These are phyloP conservation scores for Harmothoe impar DNA, from an alignment of 2,888 invertebrate species.

Conservation along the genomic window DNA sequence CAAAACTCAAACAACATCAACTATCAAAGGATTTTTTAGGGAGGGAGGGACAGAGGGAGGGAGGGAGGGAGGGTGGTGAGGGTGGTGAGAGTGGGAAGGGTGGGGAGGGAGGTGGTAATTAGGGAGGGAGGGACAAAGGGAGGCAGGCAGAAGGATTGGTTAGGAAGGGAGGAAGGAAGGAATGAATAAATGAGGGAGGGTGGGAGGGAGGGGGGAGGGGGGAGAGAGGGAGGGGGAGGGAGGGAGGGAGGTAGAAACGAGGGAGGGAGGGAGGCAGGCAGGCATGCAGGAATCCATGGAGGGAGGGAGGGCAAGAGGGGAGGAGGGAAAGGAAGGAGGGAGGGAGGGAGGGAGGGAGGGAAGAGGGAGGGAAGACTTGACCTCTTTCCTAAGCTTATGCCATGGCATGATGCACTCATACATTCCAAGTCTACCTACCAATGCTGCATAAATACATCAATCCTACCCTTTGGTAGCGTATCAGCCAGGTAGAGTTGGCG, in stretches of 20 bases:
- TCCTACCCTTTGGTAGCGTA: no score
- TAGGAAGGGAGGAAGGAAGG: background rate
- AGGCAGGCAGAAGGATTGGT: background rate
- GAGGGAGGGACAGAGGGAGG: background rate
- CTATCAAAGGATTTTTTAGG: no score
- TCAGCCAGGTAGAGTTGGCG: no score
- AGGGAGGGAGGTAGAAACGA: background rate
- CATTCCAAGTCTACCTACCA: no score
- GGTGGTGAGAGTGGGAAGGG: background rate
- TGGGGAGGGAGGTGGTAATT: background rate
- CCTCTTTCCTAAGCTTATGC: no score
- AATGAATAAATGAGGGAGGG: background rate
- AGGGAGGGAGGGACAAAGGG: background rate
- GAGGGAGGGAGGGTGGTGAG: background rate
- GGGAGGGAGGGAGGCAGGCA: background rate
- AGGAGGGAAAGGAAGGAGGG: background rate
- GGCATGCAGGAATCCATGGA: background rate
- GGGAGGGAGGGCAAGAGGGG: background rate
- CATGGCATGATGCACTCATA: no score
- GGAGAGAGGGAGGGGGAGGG: background rate
- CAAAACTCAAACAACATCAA: no score
- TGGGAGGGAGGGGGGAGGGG: background rate
- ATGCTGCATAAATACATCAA: no score
- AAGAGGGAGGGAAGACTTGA: slow-evolving; percentile 9
- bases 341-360: slow-evolving; percentile 10